Percentiles rank a stretch among this genome's conserved stretches.
Evolutionary conservation across 2,888 invertebrate species (phyloP).

Genomic region (Chymomyza caudatula): DNA sequence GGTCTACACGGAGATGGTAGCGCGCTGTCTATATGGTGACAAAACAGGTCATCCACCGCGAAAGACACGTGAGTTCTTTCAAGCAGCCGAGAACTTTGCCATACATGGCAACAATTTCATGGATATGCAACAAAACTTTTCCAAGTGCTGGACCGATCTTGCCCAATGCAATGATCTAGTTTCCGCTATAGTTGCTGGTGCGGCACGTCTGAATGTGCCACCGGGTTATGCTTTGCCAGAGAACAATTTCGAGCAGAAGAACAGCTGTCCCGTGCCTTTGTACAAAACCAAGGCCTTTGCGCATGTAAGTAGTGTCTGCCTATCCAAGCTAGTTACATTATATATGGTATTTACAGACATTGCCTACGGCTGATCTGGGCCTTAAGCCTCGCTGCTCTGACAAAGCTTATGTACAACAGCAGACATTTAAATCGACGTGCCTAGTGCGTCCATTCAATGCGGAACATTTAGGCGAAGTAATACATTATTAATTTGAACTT

Average conservation of each 20-base stretch:
- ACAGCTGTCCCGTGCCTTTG: neutral
- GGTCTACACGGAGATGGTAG: slow-evolving; percentile 55
- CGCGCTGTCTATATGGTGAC: slow-evolving; percentile 62
- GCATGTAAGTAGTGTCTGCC: neutral
- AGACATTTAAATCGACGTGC: neutral
- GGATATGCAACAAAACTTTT: slow-evolving; percentile 61
- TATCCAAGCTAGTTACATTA: no score
- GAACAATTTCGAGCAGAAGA: neutral
- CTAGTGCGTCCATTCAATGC: neutral
- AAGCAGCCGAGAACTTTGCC: slow-evolving; percentile 74
- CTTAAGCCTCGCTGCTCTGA: neutral
- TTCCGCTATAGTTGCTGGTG: neutral
- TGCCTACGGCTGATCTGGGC: neutral
- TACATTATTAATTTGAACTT: no score
- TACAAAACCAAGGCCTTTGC: neutral
- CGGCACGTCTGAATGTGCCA: neutral
- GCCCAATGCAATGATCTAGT: slow-evolving; percentile 7
- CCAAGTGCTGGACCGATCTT: slow-evolving; percentile 40
- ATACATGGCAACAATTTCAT: slow-evolving; percentile 59
- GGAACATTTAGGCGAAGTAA: no score
- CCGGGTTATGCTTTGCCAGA: neutral
- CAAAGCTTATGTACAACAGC: no score
- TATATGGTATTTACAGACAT: neutral
- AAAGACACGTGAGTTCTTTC: slow-evolving; percentile 59
- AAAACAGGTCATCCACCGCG: slow-evolving; percentile 58